Evolutionary conservation across 2,888 invertebrate genomes (phyloP).

Genomic region (Aphrophora alni): DNA sequence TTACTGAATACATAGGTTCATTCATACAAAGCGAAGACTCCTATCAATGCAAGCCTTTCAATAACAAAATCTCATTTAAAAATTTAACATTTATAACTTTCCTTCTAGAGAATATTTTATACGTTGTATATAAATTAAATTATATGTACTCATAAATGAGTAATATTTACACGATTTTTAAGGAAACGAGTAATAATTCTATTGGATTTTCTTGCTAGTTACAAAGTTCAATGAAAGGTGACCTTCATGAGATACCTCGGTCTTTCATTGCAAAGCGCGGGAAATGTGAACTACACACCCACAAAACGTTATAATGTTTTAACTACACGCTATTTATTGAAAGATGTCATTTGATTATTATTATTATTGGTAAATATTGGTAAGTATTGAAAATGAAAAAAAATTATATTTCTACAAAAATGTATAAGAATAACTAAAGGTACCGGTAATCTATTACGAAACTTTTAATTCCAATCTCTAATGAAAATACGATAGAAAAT

Average conservation of each 20-base stretch:
- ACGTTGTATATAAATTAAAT: not conserved
- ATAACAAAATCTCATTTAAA: not conserved
- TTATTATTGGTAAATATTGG: too few species aligned
- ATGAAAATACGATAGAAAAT: too few species aligned
- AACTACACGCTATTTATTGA: not conserved
- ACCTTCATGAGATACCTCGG: not conserved
- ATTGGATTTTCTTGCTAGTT: not conserved
- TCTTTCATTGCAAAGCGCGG: not conserved
- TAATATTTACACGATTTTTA: not conserved
- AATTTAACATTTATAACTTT: not conserved
- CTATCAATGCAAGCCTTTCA: conserved; percentile 24
- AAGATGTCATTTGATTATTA: not conserved
- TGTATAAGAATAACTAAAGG: too few species aligned
- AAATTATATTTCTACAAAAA: too few species aligned
- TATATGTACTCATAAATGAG: not conserved
- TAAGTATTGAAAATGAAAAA: too few species aligned
- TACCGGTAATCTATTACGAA: too few species aligned
- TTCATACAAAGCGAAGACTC: conserved; percentile 35
- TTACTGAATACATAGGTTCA: conserved; percentile 37
- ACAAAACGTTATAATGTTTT: not conserved
- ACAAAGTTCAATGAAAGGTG: conserved; percentile 6
- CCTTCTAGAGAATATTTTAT: not conserved
- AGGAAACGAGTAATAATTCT: not conserved
- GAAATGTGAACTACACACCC: not conserved
- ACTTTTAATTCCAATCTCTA: too few species aligned